Base-by-base conservation (phyloP, 2,113 vertebrate species). In the Trogon melanurus region DNA sequence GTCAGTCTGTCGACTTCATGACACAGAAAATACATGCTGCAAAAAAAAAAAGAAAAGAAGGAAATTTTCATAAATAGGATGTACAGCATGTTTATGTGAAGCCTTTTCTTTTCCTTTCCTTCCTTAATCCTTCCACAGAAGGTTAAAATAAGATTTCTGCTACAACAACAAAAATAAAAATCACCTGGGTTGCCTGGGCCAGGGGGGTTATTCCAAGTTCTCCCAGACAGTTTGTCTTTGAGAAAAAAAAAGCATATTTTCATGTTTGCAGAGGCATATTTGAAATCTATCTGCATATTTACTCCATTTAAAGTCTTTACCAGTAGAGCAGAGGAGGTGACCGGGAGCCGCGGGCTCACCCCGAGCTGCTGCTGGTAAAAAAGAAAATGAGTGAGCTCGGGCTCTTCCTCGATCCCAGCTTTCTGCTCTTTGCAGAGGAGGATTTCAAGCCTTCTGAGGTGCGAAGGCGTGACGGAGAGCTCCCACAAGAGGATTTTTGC, bases 301-400 rank as follows among this genome's bases (percentile, higher is more conserved):
- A 48, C 41, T 53, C 19, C 44, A 5, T 44, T 19, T 23, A n/a
- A 20, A 61, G 8, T 16, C 26, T 26, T 8, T 11, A 30, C 23
- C 13, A 16, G 76, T 8, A 13, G 41, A 34, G 38, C 56, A 30
- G 64, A 29, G 9, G 14, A 13, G 8, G 3, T n/a, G 7, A 25
- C 36, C 0, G 5, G 47, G 9, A 23, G 45, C 21, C 2, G 4
- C 8, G 22, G 0, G 2, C 34, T 57, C 13, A 17, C 27, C 51
- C 36, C 0, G 1, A 8, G 19, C 38, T 9, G 45, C 6, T 41
- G 38, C 5, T 54, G 29, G 51, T 41, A 30, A 41, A 23, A 23
- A 70, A 29, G 47, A n/a, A 41, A 41, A 41, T 11, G 41, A 16
- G 3, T 2, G 30, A 32, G 19, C 54, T 48, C 41, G 41, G 41